Base-by-base conservation (phyloP, 2,888 invertebrate species). In the Uloborus plumipes region DNA sequence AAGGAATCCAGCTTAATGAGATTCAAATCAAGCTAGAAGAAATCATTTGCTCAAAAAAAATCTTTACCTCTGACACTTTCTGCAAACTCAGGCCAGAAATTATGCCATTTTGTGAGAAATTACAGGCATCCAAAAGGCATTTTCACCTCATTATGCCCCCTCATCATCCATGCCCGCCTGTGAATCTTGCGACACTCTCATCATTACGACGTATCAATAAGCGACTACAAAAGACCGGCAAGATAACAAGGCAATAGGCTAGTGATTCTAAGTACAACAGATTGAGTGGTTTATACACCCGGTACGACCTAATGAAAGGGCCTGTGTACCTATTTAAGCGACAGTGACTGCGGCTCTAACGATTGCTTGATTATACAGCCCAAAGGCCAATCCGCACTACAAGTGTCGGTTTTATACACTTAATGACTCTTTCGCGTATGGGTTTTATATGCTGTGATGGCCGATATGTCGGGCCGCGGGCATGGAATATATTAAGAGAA, bases 291-390 rank as follows among this genome's bases (percentile, higher is more conserved):
- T 80, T 67, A 26, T 58, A 80, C 73, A 53, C 79, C 62, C 79
- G 79, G 79, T 67, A 73, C 61, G 79, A 73, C 53, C 67, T 80
- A 80, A 80, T 80, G 53, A 80, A 73, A 80, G 79, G 73, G 53
- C 64, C 69, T 16, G 59, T 61, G 51, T 51, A 55, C 62, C 67
- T 73, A 67, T 80, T 80, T 80, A 80, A 80, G 73, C 79, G 79
- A 76, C 64, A 61, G 69, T 31, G 66, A 80, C 67, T 80, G 67
- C 69, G 22, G 66, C 51, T 47, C 73, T 80, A 80, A 80, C 79
- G 79, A 80, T 72, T 78, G 71, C 66, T 50, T 78, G 78, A 78
- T 80, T 73, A 80, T 73, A 80, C 73, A 65, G 62, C 67, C 69
- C 74, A 53, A 67, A n/a, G 72, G 70, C 49, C 49, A 22, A 39